These are phyloP conservation scores for Zalophus californianus DNA, from an alignment of 2,797 vertebrate genomes.

Conservation along the genomic window DNA sequence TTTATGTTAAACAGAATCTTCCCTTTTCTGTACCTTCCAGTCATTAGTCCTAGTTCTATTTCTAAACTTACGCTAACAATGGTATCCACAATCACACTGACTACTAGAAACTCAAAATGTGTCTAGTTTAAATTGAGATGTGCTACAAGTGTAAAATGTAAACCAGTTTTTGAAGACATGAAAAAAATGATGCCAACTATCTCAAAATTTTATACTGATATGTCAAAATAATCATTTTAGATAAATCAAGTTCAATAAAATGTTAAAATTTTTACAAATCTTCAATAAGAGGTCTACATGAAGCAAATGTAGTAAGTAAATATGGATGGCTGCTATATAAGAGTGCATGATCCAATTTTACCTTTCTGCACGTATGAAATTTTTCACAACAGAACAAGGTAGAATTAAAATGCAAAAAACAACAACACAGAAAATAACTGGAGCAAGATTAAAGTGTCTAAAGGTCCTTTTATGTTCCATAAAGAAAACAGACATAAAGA, in stretches of 20 bases:
- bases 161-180: not conserved
- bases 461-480: not conserved
- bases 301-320: conserved; percentile 1
- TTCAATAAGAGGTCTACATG: not conserved
- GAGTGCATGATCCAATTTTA: not conserved
- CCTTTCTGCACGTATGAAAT: not conserved
- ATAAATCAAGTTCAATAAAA: not conserved
- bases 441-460: not conserved
- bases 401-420: not conserved
- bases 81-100: not conserved
- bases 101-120: not conserved
- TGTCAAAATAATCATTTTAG: conserved; percentile 29
- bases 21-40: not conserved
- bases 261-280: not conserved
- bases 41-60: not conserved
- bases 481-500: not conserved
- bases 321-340: not conserved
- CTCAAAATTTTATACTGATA: not conserved
- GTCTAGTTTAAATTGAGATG: not conserved
- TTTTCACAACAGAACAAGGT: conserved; percentile 1
- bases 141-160: not conserved
- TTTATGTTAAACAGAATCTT: not conserved
- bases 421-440: not conserved
- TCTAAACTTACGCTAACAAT: not conserved
- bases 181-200: not conserved